phyloP scores from a whole-genome alignment of 2,797 vertebrate genomes.

The Fundulus diaphanus region DNA sequence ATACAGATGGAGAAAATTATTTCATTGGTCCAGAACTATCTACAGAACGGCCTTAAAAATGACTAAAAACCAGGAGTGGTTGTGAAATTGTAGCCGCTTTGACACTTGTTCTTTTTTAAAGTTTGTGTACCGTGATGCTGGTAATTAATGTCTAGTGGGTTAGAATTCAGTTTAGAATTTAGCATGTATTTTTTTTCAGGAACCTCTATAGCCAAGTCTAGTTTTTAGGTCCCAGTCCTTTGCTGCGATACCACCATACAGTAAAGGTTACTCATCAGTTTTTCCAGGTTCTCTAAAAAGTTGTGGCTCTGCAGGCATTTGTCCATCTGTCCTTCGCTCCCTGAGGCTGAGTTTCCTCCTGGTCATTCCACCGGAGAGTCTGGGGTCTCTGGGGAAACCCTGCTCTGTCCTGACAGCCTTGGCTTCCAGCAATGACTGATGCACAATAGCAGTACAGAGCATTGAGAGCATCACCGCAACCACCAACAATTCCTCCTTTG shows the following conservation, averaged over 20 bases:
- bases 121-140: too few species aligned
- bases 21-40: too few species aligned
- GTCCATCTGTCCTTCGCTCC: slow-evolving; percentile 53
- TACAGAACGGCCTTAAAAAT: too few species aligned
- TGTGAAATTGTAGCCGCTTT: too few species aligned
- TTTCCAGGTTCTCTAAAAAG: slow-evolving; percentile 3
- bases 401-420: slow-evolving; percentile 77
- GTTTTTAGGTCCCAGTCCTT: not conserved
- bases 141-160: too few species aligned
- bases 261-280: not conserved
- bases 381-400: slow-evolving; percentile 83
- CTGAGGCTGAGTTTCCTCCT: slow-evolving; percentile 58
- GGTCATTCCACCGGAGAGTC: slow-evolving; percentile 73
- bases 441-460: slow-evolving; percentile 72
- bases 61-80: too few species aligned
- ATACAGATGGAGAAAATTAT: too few species aligned
- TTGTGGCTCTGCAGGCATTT: slow-evolving; percentile 13
- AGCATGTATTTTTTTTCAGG: not conserved
- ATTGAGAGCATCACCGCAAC: slow-evolving; percentile 64
- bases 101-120: too few species aligned
- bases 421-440: slow-evolving; percentile 75
- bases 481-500: slow-evolving; percentile 55
- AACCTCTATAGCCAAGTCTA: not conserved
- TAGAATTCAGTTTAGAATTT: too few species aligned
- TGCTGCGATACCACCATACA: not conserved